Evolutionary conservation across 2,888 invertebrate genomes (phyloP).

Genomic region (Cyclophora albipunctata): DNA sequence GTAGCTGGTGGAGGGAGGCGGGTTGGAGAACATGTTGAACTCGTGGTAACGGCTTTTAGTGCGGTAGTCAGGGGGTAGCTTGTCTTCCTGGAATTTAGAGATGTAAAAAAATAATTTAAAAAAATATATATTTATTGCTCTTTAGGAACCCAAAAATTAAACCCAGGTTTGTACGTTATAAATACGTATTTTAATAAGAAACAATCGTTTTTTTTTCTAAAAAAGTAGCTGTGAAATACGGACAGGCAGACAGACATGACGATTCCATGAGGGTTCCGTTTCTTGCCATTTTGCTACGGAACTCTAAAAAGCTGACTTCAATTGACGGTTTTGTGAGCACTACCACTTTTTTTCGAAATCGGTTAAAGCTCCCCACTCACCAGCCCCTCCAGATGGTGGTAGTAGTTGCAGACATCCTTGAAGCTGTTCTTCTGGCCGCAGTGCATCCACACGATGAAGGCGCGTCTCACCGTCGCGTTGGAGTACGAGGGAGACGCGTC

Average conservation of each 20-base stretch:
- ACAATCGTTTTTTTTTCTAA: too few species aligned
- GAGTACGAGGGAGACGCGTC: constrained; percentile 29
- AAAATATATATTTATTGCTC: background rate
- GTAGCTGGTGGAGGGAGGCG: constrained; percentile 36
- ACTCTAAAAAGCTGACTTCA: too few species aligned
- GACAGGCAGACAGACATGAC: too few species aligned
- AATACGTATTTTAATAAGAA: too few species aligned
- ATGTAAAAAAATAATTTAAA: background rate
- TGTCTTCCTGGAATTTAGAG: constrained; percentile 37
- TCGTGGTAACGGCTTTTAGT: constrained; percentile 41
- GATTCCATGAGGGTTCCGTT: too few species aligned
- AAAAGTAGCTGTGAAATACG: too few species aligned
- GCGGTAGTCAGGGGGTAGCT: constrained; percentile 29
- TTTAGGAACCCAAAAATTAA: background rate
- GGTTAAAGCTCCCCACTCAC: constrained; percentile 21
- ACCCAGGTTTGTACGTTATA: too few species aligned
- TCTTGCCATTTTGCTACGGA: too few species aligned
- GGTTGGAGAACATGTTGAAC: constrained; percentile 33
- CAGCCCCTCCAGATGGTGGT: constrained; percentile 39
- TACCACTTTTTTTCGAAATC: too few species aligned
- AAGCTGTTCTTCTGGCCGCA: constrained; percentile 44
- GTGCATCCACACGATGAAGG: constrained; percentile 49
- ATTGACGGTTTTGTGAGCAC: too few species aligned
- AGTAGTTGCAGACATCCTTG: constrained; percentile 46
- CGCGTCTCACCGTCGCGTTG: constrained; percentile 38